Base-by-base conservation (phyloP, 2,797 vertebrate genomes). In the Bovichtus diacanthus region DNA sequence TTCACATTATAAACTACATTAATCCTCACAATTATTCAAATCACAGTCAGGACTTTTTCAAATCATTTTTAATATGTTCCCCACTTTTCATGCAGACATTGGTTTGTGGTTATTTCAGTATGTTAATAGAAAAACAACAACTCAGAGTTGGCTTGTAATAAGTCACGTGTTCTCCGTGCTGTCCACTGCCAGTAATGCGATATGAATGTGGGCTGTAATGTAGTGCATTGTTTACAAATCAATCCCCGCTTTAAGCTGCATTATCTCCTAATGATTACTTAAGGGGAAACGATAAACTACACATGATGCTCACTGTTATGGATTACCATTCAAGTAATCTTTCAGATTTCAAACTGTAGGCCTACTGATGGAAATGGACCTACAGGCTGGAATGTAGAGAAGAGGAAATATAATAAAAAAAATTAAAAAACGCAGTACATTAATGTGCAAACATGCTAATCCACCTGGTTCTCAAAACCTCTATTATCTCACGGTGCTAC, bases 251-350 rank as follows among this genome's bases (percentile, higher is more conserved):
- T 67, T 76, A 76, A 79, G 80, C 82, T 82, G 85, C 84, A 85
- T 85, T 82, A 77, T 78, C 83, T 83, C 59, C 23, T 74, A 78
- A 84, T 83, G 80, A 86, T 78, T 74, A 59, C 47, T 74, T 88
- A 75, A 90, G 81, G 80, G 75, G 75, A 68, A 70, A 69, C 70
- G 71, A 58, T 74, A 39, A 74, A 76, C 78, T 27, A 70, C 54
- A 64, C 47, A 1, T n/a, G 43, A 38, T 23, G 47, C 50, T 74
- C 59, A 9, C 34, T 21, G 74, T 68, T 54, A 74, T 79, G n/a
- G 65, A 71, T 78, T 55, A 49, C 18, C 61, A 53, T 34, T 67
- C n/a, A 46, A 39, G 31, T 69, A 0, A n/a, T 67, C 50, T 62
- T 65, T 25, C 53, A 25, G 23, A 9, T 55, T 46, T 74, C 25